Conservation (phyloP, 2,888 invertebrate species). For the Diogma glabrata region DNA sequence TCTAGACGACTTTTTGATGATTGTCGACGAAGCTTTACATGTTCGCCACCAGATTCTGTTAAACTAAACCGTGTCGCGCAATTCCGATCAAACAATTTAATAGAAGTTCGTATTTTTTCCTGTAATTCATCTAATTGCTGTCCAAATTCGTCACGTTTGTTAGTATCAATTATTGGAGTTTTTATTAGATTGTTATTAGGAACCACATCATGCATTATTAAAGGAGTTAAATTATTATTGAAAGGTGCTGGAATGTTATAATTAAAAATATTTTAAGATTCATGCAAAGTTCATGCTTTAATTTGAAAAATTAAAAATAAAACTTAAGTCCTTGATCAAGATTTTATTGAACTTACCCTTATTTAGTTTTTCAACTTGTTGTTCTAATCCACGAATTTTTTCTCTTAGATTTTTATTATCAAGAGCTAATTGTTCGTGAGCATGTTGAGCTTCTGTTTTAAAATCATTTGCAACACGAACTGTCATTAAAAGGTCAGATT, state of each 20-base stretch:
- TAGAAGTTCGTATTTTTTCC: slow-evolving; percentile 1
- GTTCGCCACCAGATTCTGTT: neutral
- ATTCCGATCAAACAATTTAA: neutral
- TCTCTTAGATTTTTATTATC: slow-evolving; percentile 75
- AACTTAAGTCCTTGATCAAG: neutral
- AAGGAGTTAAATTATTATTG: neutral
- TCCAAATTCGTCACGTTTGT: slow-evolving; percentile 6
- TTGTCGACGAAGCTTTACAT: neutral
- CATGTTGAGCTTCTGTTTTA: slow-evolving; percentile 89
- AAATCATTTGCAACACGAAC: slow-evolving; percentile 94
- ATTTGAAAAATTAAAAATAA: slow-evolving; percentile 7
- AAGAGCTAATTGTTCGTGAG: slow-evolving; percentile 69
- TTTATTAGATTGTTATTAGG: neutral
- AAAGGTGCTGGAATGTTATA: neutral
- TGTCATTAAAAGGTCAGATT: slow-evolving; percentile 81
- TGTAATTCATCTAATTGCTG: slow-evolving; percentile 3
- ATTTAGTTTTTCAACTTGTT: slow-evolving; percentile 69
- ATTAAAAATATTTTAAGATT: neutral
- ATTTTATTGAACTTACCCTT: slow-evolving; percentile 27
- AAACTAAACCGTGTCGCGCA: neutral
- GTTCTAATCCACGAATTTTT: slow-evolving; percentile 59
- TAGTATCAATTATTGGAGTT: neutral
- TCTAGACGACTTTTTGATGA: slow-evolving; percentile 9
- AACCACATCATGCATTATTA: neutral
- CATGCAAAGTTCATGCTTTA: neutral